Base-by-base conservation (phyloP, 1,140 invertebrate genomes). In the Penaeus indicus region DNA sequence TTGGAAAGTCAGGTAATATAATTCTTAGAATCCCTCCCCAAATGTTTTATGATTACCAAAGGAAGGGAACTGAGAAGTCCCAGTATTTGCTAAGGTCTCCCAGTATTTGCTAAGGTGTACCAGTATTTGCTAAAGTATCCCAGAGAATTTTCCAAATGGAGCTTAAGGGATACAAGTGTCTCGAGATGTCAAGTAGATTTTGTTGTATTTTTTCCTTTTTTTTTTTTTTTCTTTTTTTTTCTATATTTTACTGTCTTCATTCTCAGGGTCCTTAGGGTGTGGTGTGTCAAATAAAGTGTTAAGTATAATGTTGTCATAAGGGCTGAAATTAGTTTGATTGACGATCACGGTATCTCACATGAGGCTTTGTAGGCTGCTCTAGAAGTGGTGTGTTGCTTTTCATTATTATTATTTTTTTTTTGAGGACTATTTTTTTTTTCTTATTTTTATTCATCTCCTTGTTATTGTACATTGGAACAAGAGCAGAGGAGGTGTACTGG, bases 111-210 rank as follows among this genome's bases (percentile, higher is more conserved):
- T 54, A 54, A 54, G 54, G 54, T 54, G 54, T 54, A 54, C 54
- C 42, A 85, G 62, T 85, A 85, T 72, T 77, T 85, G 63, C 84
- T 77, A 77, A 85, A 60, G 67, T 85, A 77, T 85, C 80, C 80
- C 80, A 82, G 60, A 82, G 22, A 63, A 18, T 62, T 60, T 81
- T 27, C 38, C 61, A 82, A 60, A 60, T 80, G 87, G 87, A 88
- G 87, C 87, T 79, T n/a, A 84, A 88, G 87, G 87, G 87, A 82
- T 88, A 75, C 87, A 88, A 88, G 87, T 88, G 87, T 88, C 54
- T 54, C 54, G 54, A 54, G 5, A 54, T 54, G 10, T 54, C 54
- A 54, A 54, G 54, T 54, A 54, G 54, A 13, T 54, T 54, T 54
- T 54, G 16, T 54, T 47, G 47, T 47, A 47, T 47, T 47, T 47